Evolutionary conservation across 1,140 invertebrate genomes (phyloP), one percentile per base, ranked within the genome.

Genomic region (Branchinecta lindahli): DNA sequence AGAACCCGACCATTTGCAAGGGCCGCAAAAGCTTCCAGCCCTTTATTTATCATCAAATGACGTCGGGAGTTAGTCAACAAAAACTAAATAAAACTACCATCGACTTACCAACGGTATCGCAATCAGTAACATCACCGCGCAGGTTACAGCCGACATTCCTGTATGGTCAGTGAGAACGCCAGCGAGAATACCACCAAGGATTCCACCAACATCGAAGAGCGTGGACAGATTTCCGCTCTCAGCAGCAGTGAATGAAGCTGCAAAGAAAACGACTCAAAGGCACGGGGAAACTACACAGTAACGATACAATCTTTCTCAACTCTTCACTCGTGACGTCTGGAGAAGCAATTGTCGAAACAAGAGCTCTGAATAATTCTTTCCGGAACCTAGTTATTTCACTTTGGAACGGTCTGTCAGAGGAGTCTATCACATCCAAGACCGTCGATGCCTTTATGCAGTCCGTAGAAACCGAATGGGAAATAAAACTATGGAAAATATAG

Each of bases 131-230:
- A 97, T 94, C 0, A 83, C 81, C 10, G 85, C 82, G 80, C 94
- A 97, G 0, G 90, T 91, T 3, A 87, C 79, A 6, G 91, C 94
- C 74, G 90, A 90, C 82, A 88, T 91, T 46, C 88, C 87, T 46
- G 82, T 88, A 71, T 84, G 82, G 82, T 98, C 95, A 8, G 88
- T 91, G 44, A 96, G 77, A 66, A 89, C 77, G 3, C 95, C 95
- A 44, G 94, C 93, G 69, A 87, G 77, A 71, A 96, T 89, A n/a
- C 90, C 94, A 67, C 94, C 94, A 75, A 85, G 75, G 73, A 93
- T 89, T 20, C 91, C 92, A 66, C 92, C 92, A 66, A 94, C 84
- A 82, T 97, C 95, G 80, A 97, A 97, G 2, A 94, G 79, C 3
- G 86, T 91, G 6, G 93, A 96, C 33, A 96, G 74, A 81, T 92